phyloP scores from a whole-genome alignment of 2,888 invertebrate species.

The Pemphredon lugubris region DNA sequence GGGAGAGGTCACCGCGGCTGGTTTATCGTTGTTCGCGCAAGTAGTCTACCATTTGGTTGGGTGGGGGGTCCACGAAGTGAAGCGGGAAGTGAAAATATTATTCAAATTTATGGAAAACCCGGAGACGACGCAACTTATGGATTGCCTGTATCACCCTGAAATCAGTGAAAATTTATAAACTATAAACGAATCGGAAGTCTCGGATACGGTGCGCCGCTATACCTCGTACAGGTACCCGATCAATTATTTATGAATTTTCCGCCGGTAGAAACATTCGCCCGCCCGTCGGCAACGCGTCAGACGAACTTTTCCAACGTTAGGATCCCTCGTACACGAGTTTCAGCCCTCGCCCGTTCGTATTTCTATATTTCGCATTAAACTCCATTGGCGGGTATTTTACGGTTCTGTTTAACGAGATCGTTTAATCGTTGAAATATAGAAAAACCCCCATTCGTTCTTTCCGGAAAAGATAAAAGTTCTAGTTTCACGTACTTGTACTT shows the following conservation, averaged over 20 bases:
- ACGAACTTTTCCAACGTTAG: slow-evolving; percentile 16
- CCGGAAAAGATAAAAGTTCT: too few relatives aligned
- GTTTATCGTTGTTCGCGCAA: slow-evolving; percentile 32
- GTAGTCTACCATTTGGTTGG: slow-evolving; percentile 19
- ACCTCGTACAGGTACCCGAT: slow-evolving; percentile 29
- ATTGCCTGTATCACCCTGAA: slow-evolving; percentile 64
- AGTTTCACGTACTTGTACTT: too few relatives aligned
- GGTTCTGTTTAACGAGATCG: too few relatives aligned
- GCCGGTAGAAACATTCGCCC: neutral
- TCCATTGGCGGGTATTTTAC: too few relatives aligned
- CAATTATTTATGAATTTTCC: slow-evolving; percentile 69
- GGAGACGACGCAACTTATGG: slow-evolving; percentile 67
- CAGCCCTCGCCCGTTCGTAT: too few relatives aligned
- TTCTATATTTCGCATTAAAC: too few relatives aligned
- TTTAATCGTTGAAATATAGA: too few relatives aligned
- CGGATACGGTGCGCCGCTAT: slow-evolving; percentile 30
- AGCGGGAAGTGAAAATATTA: slow-evolving; percentile 70
- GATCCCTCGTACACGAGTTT: slow-evolving; percentile 10
- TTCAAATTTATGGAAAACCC: slow-evolving; percentile 73
- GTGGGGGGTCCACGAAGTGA: slow-evolving; percentile 24
- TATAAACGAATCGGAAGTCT: slow-evolving; percentile 65
- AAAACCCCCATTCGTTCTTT: too few relatives aligned
- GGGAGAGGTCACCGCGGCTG: slow-evolving; percentile 62
- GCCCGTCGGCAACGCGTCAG: slow-evolving; percentile 7
- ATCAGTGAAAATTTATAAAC: slow-evolving; percentile 68